phyloP scores from a whole-genome alignment of 2,888 invertebrate genomes.

The Lagria hirta region DNA sequence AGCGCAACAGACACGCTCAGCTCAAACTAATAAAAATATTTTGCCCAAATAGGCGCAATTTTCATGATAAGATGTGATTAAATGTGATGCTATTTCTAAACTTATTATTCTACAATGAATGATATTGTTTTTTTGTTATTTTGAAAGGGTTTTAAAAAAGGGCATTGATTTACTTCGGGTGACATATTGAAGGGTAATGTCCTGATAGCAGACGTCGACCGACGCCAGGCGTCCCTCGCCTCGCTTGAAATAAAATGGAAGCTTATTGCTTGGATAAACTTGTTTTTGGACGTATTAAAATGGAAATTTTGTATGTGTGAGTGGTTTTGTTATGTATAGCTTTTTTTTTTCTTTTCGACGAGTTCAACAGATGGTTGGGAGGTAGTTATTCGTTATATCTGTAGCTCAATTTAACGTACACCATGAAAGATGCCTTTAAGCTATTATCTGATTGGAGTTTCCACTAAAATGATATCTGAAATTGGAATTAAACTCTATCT shows the following conservation, averaged over 20 bases:
- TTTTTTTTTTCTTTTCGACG: conserved; percentile 8
- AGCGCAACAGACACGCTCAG: too few species aligned
- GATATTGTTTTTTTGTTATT: too few species aligned
- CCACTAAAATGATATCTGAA: conserved; percentile 1
- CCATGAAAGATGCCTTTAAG: conserved; percentile 2
- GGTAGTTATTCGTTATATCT: conserved; percentile 5
- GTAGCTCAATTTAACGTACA: conserved; percentile 4
- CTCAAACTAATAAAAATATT: too few species aligned
- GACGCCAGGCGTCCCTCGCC: conserved; percentile 30
- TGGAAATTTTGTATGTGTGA: conserved; percentile 17
- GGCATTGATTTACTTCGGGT: conserved; percentile 46
- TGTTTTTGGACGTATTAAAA: conserved; percentile 17
- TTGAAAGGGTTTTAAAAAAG: too few species aligned
- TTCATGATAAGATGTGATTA: too few species aligned
- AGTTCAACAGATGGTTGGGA: conserved; percentile 9
- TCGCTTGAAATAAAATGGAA: conserved; percentile 12
- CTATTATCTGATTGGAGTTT: conserved; percentile 5
- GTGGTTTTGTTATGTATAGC: too few species aligned
- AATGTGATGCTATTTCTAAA: too few species aligned
- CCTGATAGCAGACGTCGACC: conserved; percentile 40
- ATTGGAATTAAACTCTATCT: conserved; percentile 5
- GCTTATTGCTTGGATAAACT: conserved; percentile 12
- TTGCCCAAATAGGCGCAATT: too few species aligned
- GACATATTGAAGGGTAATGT: conserved; percentile 48
- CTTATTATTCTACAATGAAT: too few species aligned